Evolutionary conservation across 2,113 vertebrate species (phyloP).

Genomic region (Mastomys coucha): DNA sequence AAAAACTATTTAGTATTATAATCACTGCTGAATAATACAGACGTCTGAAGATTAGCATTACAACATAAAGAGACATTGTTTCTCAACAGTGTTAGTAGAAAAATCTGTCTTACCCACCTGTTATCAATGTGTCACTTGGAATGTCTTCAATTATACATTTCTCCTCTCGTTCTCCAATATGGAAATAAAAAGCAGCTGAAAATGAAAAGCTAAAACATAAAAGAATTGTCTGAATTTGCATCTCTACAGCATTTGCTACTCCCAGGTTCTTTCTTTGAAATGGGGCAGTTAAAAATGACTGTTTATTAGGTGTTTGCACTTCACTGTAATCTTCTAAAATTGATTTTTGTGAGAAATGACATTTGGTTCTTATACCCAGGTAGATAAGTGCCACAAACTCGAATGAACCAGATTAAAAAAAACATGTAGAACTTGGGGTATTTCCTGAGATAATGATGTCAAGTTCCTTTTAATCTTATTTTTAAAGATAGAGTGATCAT

Average conservation of each 20-base stretch:
- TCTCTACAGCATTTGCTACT: constrained; percentile 69
- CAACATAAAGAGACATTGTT: rapidly evolving
- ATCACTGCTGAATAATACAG: rapidly evolving
- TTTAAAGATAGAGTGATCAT: background rate
- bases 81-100: rapidly evolving
- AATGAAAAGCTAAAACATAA: constrained; percentile 82
- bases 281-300: background rate
- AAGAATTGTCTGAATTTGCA: constrained; percentile 81
- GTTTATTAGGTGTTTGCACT: background rate
- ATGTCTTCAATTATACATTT: constrained; percentile 84
- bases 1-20: background rate
- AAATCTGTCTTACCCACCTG: constrained; percentile 87
- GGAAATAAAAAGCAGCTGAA: constrained; percentile 92
- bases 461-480: background rate
- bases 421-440: background rate
- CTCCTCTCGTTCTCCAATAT: constrained; percentile 92
- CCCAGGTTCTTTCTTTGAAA: background rate
- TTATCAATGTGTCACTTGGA: constrained; percentile 91
- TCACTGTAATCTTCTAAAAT: constrained; percentile 19
- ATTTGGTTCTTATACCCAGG: constrained; percentile 76
- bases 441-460: background rate
- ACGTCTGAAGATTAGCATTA: background rate
- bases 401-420: constrained; percentile 39
- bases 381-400: constrained; percentile 56
- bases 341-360: constrained; percentile 84